Base-by-base conservation (phyloP, 1,140 invertebrate genomes). In the Lucilia cuprina region DNA sequence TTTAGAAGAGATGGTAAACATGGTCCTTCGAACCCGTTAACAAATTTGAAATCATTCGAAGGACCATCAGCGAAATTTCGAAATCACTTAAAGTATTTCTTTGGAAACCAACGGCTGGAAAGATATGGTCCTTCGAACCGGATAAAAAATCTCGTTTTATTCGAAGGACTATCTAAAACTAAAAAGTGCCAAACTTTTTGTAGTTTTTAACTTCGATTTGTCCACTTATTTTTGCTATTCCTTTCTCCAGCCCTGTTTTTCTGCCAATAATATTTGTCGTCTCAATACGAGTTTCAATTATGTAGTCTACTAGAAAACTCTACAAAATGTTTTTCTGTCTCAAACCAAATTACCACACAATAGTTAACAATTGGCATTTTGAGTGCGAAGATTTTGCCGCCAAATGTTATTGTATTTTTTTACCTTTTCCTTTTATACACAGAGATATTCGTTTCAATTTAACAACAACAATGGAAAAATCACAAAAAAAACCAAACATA, bases 341-440 rank as follows among this genome's bases (percentile, higher is more conserved):
- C 8, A 21, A 70, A 70, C 65, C 65, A 70, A 21, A 70, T 70
- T 70, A 70, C 65, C 65, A 70, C 65, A 70, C 65, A 70, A 70
- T 70, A 70, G 65, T n/a, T 70, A 21, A 25, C 65, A 70, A 70
- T 70, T 70, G 65, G 65, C 65, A 70, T 70, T 70, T 70, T 19
- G 65, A 70, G 65, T 21, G 65, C 65, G 65, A 70, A 21, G 65
- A 70, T 70, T 70, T 70, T 70, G 65, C 65, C 65, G 65, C 65
- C 65, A 70, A 70, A 70, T 70, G 65, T 70, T 70, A 70, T 70
- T 70, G 65, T 70, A 5, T 70, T 21, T 55, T 55, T 55, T 55
- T 14, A 9, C 9, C 9, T 12, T 55, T 55, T 55, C 17, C 3
- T 55, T 55, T 13, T n/a, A 7, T 60, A 14, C 55, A n/a, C 25